Evolutionary conservation across 37 sponge, comb jelly and placozoan genomes (phyloP).

Genomic region (Halichondria panicea): DNA sequence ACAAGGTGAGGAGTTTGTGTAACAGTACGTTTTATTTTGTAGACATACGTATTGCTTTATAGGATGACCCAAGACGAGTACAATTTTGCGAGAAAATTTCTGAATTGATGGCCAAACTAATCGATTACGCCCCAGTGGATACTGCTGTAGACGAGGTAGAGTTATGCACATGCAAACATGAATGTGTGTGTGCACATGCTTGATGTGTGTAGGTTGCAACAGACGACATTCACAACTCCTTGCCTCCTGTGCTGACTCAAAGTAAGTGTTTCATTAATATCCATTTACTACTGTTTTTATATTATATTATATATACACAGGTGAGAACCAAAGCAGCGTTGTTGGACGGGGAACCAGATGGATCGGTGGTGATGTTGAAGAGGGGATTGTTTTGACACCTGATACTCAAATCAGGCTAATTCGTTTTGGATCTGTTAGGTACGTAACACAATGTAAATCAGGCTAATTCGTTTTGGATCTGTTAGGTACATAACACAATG

Average conservation of each 20-base stretch:
- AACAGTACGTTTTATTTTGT: no score
- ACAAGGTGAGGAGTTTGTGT: slow-evolving; percentile 72
- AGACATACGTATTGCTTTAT: not conserved
- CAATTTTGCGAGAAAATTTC: slow-evolving; percentile 51
- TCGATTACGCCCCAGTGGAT: slow-evolving; percentile 59
- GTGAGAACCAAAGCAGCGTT: slow-evolving; percentile 20
- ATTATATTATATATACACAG: slow-evolving; percentile 19
- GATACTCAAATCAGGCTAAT: slow-evolving; percentile 52
- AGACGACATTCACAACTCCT: slow-evolving; percentile 49
- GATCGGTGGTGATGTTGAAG: slow-evolving; percentile 12
- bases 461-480: not conserved
- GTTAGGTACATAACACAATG: no score
- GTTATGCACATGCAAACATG: not conserved
- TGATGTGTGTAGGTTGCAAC: slow-evolving; percentile 45
- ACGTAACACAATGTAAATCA: not conserved
- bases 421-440: slow-evolving; percentile 57
- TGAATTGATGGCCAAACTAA: slow-evolving; percentile 48
- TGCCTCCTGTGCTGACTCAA: slow-evolving; percentile 75
- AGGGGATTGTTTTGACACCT: slow-evolving; percentile 14
- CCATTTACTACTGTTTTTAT: no score
- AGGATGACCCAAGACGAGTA: slow-evolving; percentile 55
- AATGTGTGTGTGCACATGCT: not conserved
- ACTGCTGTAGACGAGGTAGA: slow-evolving; percentile 74
- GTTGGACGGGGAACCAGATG: slow-evolving; percentile 26
- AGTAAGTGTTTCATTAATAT: slow-evolving; percentile 39